Evolutionary conservation across 2,113 vertebrate species (phyloP).

Genomic region (Eudyptes chrysolophus): DNA sequence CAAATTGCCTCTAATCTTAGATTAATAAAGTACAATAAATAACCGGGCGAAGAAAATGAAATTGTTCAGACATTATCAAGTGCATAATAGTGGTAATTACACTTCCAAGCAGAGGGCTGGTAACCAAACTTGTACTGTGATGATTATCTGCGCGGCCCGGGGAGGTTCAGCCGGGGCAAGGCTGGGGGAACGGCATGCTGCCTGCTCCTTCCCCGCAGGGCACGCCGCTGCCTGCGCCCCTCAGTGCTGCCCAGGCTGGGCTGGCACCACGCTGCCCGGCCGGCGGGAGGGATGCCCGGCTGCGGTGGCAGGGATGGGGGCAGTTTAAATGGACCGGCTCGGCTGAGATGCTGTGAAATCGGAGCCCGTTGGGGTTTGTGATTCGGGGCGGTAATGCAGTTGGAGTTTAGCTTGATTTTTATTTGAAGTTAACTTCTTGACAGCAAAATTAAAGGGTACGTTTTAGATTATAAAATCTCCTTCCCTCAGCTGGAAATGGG

Average conservation of each 20-base stretch:
- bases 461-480: not conserved
- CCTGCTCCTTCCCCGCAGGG: not conserved
- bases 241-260: not conserved
- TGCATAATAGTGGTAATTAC: conserved; percentile 23
- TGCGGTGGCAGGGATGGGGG: not conserved
- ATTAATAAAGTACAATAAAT: conserved; percentile 42
- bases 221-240: not conserved
- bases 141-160: not conserved
- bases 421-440: not conserved
- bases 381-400: not conserved
- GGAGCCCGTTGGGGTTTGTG: not conserved
- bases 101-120: not conserved
- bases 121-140: not conserved
- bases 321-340: not conserved
- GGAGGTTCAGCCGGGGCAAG: accelerated
- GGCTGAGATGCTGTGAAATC: not conserved
- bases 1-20: conserved; percentile 40
- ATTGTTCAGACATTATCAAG: conserved; percentile 25
- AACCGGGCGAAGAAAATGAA: not conserved
- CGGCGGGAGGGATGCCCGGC: not conserved
- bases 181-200: accelerated
- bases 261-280: not conserved
- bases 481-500: not conserved
- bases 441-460: not conserved
- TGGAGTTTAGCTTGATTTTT: not conserved